A percentile compares a stretch with the other conserved stretches of the same genome.
phyloP scores from a whole-genome alignment of 2,113 vertebrate species.

The Gallinago undulata region DNA sequence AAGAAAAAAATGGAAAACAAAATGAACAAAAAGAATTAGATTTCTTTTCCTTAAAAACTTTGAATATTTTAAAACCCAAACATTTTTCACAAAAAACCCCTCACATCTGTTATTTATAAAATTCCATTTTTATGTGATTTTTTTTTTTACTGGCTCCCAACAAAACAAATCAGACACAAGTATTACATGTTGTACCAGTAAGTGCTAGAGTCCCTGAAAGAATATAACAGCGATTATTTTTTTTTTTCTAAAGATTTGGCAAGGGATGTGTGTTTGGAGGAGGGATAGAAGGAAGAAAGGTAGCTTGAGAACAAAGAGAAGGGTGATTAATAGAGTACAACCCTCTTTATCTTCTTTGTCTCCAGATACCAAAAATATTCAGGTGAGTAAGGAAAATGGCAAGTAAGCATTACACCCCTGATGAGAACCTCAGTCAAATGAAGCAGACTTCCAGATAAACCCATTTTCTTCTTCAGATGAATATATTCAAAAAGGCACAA shows the following conservation, averaged over 20 bases:
- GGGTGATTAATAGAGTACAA: slow-evolving; percentile 41
- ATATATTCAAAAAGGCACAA: not conserved
- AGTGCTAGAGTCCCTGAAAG: slow-evolving; percentile 44
- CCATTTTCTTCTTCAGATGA: slow-evolving; percentile 6
- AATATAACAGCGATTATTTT: not conserved
- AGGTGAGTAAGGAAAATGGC: slow-evolving; percentile 49
- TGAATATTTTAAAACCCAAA: not conserved
- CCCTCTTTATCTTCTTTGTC: slow-evolving; percentile 36
- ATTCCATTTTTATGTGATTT: slow-evolving; percentile 13
- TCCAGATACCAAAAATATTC: slow-evolving; percentile 56
- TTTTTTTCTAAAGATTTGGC: slow-evolving; percentile 30
- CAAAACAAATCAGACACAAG: not conserved
- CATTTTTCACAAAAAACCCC: not conserved
- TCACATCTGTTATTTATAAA: slow-evolving; percentile 60
- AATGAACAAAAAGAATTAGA: not conserved
- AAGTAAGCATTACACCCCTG: not conserved
- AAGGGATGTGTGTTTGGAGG: slow-evolving; percentile 31
- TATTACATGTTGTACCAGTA: slow-evolving; percentile 47
- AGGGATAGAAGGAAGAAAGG: slow-evolving; percentile 16
- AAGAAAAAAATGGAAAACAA: not conserved
- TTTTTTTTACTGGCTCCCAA: not conserved
- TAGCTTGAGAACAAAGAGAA: slow-evolving; percentile 54
- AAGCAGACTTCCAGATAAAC: slow-evolving; percentile 30
- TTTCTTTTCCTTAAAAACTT: not conserved
- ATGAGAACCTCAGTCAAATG: not conserved